phyloP scores from a whole-genome alignment of 2,113 vertebrate genomes.

The Brienomyrus longianalis region DNA sequence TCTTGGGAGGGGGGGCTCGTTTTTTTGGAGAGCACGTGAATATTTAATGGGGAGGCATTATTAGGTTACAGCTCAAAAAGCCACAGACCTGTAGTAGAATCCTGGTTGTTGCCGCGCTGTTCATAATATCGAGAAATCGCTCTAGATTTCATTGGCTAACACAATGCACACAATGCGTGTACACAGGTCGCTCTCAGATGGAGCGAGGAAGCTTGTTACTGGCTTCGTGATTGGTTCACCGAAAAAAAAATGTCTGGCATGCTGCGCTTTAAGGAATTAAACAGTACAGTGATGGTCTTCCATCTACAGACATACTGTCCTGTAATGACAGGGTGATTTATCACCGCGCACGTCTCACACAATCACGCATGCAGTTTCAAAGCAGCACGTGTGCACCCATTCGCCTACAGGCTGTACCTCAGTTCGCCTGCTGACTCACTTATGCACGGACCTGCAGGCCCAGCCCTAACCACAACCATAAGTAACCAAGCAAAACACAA shows the following conservation, averaged over 20 bases:
- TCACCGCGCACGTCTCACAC: background rate
- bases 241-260: background rate
- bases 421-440: background rate
- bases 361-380: background rate
- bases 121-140: background rate
- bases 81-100: background rate
- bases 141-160: background rate
- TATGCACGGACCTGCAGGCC: background rate
- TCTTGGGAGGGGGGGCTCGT: background rate
- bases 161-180: too few species aligned
- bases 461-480: too few species aligned
- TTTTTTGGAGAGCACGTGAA: background rate
- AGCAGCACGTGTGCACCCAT: background rate
- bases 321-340: background rate
- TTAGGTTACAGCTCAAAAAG: conserved; percentile 1
- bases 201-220: background rate
- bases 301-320: background rate
- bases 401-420: background rate
- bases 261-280: too few species aligned
- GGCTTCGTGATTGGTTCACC: background rate
- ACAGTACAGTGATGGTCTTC: background rate
- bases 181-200: background rate
- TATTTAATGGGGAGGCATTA: conserved; percentile 7
- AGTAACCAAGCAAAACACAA: too few species aligned
- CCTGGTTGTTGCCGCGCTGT: background rate